Evolutionary conservation across 53 echinoderm and acorn worm genomes (phyloP).

Genomic region (Paracentrotus lividus): DNA sequence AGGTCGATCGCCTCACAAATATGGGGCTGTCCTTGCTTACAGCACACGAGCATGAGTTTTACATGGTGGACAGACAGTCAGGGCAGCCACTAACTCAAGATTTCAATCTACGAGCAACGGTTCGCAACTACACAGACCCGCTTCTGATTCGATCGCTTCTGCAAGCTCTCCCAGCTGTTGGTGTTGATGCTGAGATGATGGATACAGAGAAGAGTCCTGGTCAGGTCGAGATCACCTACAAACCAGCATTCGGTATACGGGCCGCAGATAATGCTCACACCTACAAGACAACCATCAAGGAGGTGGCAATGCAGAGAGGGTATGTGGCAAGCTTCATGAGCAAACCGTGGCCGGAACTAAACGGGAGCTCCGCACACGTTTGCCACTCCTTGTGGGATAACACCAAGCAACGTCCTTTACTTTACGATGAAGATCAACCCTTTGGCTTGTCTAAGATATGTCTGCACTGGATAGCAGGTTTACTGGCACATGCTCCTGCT

Average conservation of each 20-base stretch:
- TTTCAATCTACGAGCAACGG: slow-evolving; percentile 75
- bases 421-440: slow-evolving; percentile 65
- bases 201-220: slow-evolving; percentile 85
- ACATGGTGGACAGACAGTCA: slow-evolving; percentile 75
- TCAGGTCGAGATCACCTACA: slow-evolving; percentile 88
- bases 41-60: slow-evolving; percentile 88
- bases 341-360: slow-evolving; percentile 80
- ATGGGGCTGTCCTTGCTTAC: slow-evolving; percentile 83
- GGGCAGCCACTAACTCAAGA: slow-evolving; percentile 78
- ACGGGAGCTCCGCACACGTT: slow-evolving; percentile 84
- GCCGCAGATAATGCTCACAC: slow-evolving; percentile 84
- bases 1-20: slow-evolving; percentile 72
- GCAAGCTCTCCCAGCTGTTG: slow-evolving; percentile 61
- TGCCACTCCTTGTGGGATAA: slow-evolving; percentile 89
- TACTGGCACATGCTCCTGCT: slow-evolving; percentile 77
- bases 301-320: slow-evolving; percentile 79
- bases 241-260: slow-evolving; percentile 81
- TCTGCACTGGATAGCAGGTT: slow-evolving; percentile 87
- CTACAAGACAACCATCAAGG: slow-evolving; percentile 85
- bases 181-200: slow-evolving; percentile 80
- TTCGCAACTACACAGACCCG: slow-evolving; percentile 68
- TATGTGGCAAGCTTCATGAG: slow-evolving; percentile 88
- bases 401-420: slow-evolving; percentile 63
- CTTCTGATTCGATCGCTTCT: slow-evolving; percentile 57
- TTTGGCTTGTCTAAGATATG: slow-evolving; percentile 76